Evolutionary conservation across 2,113 vertebrate species (phyloP).

Genomic region (Gorsachius goisagi): DNA sequence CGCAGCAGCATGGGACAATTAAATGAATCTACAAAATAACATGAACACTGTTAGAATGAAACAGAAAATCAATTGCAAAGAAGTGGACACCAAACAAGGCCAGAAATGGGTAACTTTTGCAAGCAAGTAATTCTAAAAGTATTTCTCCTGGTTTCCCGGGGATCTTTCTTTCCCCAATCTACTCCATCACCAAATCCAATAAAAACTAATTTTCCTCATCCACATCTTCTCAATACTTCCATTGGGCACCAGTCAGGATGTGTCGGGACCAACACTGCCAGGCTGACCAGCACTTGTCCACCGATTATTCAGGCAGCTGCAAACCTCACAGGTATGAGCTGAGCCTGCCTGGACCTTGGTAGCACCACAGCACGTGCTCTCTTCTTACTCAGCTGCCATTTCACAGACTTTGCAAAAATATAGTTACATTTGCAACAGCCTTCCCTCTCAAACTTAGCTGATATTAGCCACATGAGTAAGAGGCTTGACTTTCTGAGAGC

Average conservation of each 20-base stretch:
- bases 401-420: not conserved
- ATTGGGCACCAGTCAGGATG: accelerated
- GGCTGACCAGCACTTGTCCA: accelerated
- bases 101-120: not conserved
- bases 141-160: not conserved
- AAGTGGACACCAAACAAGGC: not conserved
- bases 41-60: accelerated
- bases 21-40: not conserved
- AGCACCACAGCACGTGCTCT: accelerated
- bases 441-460: not conserved
- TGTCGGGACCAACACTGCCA: not conserved
- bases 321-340: not conserved
- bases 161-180: not conserved
- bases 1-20: not conserved
- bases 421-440: not conserved
- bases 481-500: not conserved
- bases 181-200: not conserved
- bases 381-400: not conserved
- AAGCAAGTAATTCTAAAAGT: not conserved
- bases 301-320: not conserved
- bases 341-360: not conserved
- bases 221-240: not conserved
- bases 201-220: not conserved
- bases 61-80: not conserved
- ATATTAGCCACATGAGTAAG: not conserved